Evolutionary conservation across 1,140 invertebrate species (phyloP).

Genomic region (Drosophila tristis): DNA sequence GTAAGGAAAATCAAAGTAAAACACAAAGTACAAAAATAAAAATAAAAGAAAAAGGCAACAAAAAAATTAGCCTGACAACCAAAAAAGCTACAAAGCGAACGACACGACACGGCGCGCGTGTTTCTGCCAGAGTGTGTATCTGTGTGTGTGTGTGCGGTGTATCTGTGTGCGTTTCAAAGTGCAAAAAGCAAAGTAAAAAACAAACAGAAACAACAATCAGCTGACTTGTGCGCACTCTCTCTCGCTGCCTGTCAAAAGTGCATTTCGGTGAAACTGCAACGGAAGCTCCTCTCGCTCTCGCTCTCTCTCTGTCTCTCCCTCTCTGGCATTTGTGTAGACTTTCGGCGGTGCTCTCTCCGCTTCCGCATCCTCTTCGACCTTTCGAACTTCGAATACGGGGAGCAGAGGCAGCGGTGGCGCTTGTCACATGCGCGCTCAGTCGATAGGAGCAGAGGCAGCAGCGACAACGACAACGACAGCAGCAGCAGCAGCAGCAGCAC

Average conservation of each 20-base stretch:
- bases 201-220: constrained; percentile 56
- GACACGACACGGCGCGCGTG: constrained; percentile 5
- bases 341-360: constrained; percentile 34
- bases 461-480: constrained; percentile 26
- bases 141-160: constrained; percentile 17
- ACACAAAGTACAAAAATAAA: constrained; percentile 6
- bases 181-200: constrained; percentile 55
- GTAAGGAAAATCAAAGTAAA: constrained; percentile 15
- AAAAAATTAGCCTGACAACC: constrained; percentile 40
- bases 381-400: constrained; percentile 46
- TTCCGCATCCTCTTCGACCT: constrained; percentile 50
- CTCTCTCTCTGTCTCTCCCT: constrained; percentile 2
- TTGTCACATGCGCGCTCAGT: constrained; percentile 48
- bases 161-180: constrained; percentile 31
- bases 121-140: constrained; percentile 7
- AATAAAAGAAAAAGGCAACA: not conserved
- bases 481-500: constrained; percentile 23
- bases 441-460: constrained; percentile 43
- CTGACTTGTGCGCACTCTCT: constrained; percentile 52
- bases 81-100: no score
- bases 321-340: constrained; percentile 15
- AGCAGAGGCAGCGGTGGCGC: constrained; percentile 15
- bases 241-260: not conserved
- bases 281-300: not conserved
- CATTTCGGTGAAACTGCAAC: not conserved